A percentile compares a stretch with the other conserved stretches of the same genome.
These are phyloP conservation scores for Microctenopoma lineatum DNA, from an alignment of 2,797 vertebrate species.

Conservation along the genomic window DNA sequence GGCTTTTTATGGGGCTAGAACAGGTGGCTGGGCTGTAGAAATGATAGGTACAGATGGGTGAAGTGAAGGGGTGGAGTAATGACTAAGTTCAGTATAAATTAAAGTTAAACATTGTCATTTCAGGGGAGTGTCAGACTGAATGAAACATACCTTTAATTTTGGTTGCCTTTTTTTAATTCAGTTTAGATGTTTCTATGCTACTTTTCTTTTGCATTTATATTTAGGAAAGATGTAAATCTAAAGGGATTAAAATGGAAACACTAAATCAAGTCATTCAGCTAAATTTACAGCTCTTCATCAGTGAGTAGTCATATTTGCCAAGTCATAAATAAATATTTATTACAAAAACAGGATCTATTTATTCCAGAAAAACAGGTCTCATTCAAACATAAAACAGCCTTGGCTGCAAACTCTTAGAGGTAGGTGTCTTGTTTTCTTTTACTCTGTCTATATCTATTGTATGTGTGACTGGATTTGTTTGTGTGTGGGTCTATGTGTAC, in stretches of 20 bases:
- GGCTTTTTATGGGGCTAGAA: slow-evolving; percentile 61
- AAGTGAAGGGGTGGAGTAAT: slow-evolving; percentile 70
- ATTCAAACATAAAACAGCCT: slow-evolving; percentile 29
- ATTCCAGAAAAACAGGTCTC: background rate
- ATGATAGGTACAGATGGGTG: slow-evolving; percentile 54
- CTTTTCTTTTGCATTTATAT: slow-evolving; percentile 30
- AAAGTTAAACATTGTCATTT: slow-evolving; percentile 76
- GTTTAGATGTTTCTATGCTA: slow-evolving; percentile 13
- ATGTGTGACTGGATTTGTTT: slow-evolving; percentile 26
- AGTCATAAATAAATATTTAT: slow-evolving; percentile 38
- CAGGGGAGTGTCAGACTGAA: slow-evolving; percentile 54
- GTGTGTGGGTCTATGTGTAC: slow-evolving; percentile 19
- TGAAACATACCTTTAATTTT: slow-evolving; percentile 53
- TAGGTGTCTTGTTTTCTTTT: slow-evolving; percentile 1
- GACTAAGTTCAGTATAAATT: slow-evolving; percentile 67
- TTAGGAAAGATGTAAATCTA: slow-evolving; percentile 27
- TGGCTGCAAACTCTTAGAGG: slow-evolving; percentile 4
- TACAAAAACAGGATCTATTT: slow-evolving; percentile 30
- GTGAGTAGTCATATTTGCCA: slow-evolving; percentile 7
- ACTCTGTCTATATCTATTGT: background rate
- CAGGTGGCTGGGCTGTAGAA: slow-evolving; percentile 67
- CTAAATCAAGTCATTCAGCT: slow-evolving; percentile 13
- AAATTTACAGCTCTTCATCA: slow-evolving; percentile 16
- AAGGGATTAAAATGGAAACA: slow-evolving; percentile 23
- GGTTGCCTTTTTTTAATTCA: slow-evolving; percentile 9